These are phyloP conservation scores for Fissipunctia ypsillon DNA, from an alignment of 2,888 invertebrate genomes.

Conservation along the genomic window DNA sequence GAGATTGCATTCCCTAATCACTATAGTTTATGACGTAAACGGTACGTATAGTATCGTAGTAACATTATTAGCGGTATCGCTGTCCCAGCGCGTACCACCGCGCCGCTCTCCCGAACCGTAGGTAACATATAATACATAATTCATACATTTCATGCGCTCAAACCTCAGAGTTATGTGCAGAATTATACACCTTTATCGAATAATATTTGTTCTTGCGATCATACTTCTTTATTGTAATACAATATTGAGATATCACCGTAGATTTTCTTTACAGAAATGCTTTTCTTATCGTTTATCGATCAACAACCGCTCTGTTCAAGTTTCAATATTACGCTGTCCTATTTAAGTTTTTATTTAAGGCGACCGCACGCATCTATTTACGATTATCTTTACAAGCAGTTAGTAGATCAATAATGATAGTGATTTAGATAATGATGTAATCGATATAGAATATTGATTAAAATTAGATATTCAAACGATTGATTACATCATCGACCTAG, in stretches of 20 bases:
- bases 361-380: slow-evolving; percentile 4
- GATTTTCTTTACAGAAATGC: slow-evolving; percentile 42
- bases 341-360: slow-evolving; percentile 4
- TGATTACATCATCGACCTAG: slow-evolving; percentile 28
- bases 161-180: slow-evolving; percentile 75
- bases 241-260: slow-evolving; percentile 33
- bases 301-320: background rate
- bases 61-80: slow-evolving; percentile 73
- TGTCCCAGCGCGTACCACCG: slow-evolving; percentile 45
- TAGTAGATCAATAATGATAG: slow-evolving; percentile 28
- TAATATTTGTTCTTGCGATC: slow-evolving; percentile 66
- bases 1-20: no score
- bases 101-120: slow-evolving; percentile 48
- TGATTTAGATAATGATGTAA: slow-evolving; percentile 27
- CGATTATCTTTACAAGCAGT: slow-evolving; percentile 31
- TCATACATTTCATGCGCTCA: slow-evolving; percentile 79
- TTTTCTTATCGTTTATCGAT: slow-evolving; percentile 25
- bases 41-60: slow-evolving; percentile 64
- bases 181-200: slow-evolving; percentile 66
- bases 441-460: slow-evolving; percentile 36
- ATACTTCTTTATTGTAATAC: slow-evolving; percentile 48
- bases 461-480: slow-evolving; percentile 35
- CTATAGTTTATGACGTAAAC: slow-evolving; percentile 48
- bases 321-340: background rate
- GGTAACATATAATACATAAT: slow-evolving; percentile 77